These are phyloP conservation scores for Morinoia aosen DNA, from an alignment of 2,888 invertebrate genomes.

Conservation along the genomic window DNA sequence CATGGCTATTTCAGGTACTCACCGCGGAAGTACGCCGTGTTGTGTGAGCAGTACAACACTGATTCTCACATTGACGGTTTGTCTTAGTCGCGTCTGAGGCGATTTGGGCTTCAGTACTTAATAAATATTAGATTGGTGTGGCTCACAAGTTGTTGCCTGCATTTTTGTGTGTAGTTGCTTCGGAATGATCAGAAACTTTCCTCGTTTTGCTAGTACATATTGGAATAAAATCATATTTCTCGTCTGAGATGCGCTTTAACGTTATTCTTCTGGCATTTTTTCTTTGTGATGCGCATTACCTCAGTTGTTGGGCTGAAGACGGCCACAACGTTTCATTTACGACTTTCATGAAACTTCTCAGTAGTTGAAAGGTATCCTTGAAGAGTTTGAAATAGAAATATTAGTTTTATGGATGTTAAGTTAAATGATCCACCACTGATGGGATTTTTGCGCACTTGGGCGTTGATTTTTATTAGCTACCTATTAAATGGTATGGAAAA, in stretches of 20 bases:
- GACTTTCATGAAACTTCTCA: background rate
- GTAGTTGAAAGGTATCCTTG: background rate
- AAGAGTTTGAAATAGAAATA: background rate
- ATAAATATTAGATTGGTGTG: background rate
- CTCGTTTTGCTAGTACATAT: background rate
- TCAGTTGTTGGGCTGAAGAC: background rate
- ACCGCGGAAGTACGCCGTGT: conserved; percentile 57
- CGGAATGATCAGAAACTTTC: background rate
- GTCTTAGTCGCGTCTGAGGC: background rate
- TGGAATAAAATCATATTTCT: background rate
- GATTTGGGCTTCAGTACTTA: background rate
- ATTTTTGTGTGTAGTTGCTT: background rate
- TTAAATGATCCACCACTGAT: background rate
- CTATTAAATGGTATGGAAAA: background rate
- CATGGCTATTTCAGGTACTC: conserved; percentile 53
- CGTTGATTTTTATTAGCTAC: too few relatives aligned
- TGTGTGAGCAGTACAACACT: conserved; percentile 58
- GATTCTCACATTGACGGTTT: conserved; percentile 55
- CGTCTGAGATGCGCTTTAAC: background rate
- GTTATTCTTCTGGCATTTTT: background rate
- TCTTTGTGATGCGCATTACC: background rate
- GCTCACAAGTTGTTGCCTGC: background rate
- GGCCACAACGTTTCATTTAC: background rate
- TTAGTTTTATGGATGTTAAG: background rate
- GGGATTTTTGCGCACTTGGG: background rate